Evolutionary conservation across 2,888 invertebrate genomes (phyloP).

Genomic region (Drepana falcataria): DNA sequence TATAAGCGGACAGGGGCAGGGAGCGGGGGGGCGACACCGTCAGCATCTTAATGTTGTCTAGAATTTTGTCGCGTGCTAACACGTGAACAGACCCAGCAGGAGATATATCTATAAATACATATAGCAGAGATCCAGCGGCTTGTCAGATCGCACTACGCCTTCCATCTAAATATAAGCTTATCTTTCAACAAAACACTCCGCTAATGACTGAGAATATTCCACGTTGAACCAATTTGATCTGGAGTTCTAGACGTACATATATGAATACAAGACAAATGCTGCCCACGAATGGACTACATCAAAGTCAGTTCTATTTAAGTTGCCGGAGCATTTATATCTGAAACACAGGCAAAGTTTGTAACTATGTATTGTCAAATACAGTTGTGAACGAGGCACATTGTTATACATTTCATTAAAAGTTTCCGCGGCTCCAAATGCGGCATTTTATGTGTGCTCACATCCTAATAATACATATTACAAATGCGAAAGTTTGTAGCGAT

Average conservation of each 20-base stretch:
- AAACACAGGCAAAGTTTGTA: too few relatives aligned
- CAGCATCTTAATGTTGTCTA: background rate
- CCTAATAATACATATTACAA: too few relatives aligned
- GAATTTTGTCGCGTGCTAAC: background rate
- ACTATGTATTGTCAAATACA: too few relatives aligned
- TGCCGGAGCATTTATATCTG: background rate
- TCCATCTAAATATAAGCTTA: conserved; percentile 28
- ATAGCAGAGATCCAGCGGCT: conserved; percentile 7
- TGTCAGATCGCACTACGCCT: conserved; percentile 20
- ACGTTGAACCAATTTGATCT: conserved; percentile 3
- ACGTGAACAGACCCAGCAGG: conserved; percentile 1
- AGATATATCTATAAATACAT: conserved; percentile 7
- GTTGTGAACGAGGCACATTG: too few relatives aligned
- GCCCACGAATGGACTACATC: background rate
- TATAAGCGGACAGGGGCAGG: too few relatives aligned
- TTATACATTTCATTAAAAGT: too few relatives aligned
- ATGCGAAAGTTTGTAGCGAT: too few relatives aligned
- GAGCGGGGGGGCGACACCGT: background rate
- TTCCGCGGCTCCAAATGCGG: too few relatives aligned
- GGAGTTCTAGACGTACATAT: background rate
- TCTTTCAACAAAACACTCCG: conserved; percentile 24
- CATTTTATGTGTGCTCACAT: too few relatives aligned
- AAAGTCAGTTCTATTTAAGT: background rate
- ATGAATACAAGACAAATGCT: background rate
- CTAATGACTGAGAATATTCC: conserved; percentile 24